Evolutionary conservation across 2,113 vertebrate species (phyloP).

Genomic region (Neotoma lepida): DNA sequence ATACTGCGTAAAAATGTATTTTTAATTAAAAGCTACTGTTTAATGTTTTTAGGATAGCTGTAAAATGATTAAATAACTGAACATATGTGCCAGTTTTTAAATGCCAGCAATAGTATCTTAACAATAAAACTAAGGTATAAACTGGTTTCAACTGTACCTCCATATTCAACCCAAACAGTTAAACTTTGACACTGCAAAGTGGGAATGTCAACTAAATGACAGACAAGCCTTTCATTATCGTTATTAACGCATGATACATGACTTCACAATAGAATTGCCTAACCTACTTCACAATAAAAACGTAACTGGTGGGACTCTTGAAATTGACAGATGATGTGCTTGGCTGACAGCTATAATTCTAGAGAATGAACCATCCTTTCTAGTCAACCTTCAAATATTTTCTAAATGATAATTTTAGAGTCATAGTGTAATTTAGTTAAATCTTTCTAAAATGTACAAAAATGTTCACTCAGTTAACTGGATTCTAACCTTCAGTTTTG

Average conservation of each 20-base stretch:
- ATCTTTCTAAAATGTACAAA: slow-evolving; percentile 62
- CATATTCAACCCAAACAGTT: slow-evolving; percentile 41
- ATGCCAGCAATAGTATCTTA: slow-evolving; percentile 44
- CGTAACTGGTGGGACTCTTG: slow-evolving; percentile 30
- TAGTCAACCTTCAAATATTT: slow-evolving; percentile 70
- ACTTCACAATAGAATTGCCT: slow-evolving; percentile 55
- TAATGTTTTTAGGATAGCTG: not conserved
- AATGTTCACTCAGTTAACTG: slow-evolving; percentile 50
- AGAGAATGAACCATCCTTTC: slow-evolving; percentile 61
- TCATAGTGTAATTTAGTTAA: slow-evolving; percentile 58
- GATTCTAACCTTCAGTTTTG: not conserved
- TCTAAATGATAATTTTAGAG: slow-evolving; percentile 68
- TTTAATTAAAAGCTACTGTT: slow-evolving; percentile 51
- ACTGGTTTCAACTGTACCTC: slow-evolving; percentile 24
- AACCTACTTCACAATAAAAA: slow-evolving; percentile 58
- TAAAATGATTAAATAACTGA: not conserved
- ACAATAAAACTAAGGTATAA: not conserved
- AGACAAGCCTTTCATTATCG: slow-evolving; percentile 39
- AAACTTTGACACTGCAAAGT: slow-evolving; percentile 31
- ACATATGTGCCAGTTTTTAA: slow-evolving; percentile 57
- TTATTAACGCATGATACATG: not conserved
- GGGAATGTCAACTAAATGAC: not conserved
- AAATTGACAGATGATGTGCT: slow-evolving; percentile 58
- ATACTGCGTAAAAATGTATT: not conserved
- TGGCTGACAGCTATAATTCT: slow-evolving; percentile 73